A percentile compares a stretch with the other conserved stretches of the same genome.
phyloP scores from a whole-genome alignment of 2,113 vertebrate species.

The Seriola quinqueradiata region DNA sequence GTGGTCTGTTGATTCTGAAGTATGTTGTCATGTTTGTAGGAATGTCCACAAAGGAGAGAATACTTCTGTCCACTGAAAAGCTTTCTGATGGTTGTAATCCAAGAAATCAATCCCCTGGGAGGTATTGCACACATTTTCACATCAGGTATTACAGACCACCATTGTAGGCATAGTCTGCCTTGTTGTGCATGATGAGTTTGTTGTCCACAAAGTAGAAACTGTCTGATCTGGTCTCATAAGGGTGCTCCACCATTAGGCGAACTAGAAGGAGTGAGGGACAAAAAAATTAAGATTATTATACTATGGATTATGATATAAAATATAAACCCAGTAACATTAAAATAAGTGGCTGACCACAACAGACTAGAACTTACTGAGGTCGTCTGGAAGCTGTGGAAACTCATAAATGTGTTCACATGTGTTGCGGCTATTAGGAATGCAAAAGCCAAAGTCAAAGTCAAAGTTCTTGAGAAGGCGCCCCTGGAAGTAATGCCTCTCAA shows the following conservation, averaged over 20 bases:
- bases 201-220: conserved; percentile 99
- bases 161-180: conserved; percentile 98
- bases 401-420: conserved; percentile 99
- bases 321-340: background rate
- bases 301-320: background rate
- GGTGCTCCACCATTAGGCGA: conserved; percentile 94
- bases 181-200: conserved; percentile 99
- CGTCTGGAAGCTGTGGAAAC: conserved; percentile 97
- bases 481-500: conserved; percentile 97
- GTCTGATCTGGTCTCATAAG: conserved; percentile 97
- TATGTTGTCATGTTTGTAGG: conserved; percentile 38
- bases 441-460: conserved; percentile 99
- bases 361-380: conserved; percentile 90
- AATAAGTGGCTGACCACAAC: background rate
- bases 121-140: conserved; percentile 48
- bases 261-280: conserved; percentile 80
- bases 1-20: conserved; percentile 44
- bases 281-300: conserved; percentile 1
- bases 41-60: conserved; percentile 50
- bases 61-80: conserved; percentile 37
- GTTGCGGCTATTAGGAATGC: conserved; percentile 98
- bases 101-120: conserved; percentile 32
- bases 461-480: conserved; percentile 97
- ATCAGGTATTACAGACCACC: conserved; percentile 89
- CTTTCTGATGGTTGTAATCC: conserved; percentile 28